These are phyloP conservation scores for Diorhabda sublineata DNA, from an alignment of 1,140 invertebrate genomes.

Conservation along the genomic window DNA sequence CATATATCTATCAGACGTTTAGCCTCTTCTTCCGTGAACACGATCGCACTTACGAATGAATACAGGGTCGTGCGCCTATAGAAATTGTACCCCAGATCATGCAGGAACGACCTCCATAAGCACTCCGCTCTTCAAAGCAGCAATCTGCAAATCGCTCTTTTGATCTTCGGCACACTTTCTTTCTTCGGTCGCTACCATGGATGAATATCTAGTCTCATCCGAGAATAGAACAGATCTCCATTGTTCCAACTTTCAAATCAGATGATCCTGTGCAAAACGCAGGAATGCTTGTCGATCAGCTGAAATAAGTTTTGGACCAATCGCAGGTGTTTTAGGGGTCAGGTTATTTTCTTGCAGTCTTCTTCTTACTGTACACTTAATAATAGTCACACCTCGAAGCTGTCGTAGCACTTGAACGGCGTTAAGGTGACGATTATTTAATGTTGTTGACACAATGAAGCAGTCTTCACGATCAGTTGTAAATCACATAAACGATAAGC, in stretches of 20 bases:
- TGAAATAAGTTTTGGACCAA: conserved; percentile 7
- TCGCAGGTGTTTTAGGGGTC: conserved; percentile 6
- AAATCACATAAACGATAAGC: no score
- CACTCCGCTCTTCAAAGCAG: no score
- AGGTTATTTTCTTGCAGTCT: conserved; percentile 19
- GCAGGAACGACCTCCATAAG: no score
- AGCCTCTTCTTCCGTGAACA: no score
- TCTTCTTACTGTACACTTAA: conserved; percentile 26
- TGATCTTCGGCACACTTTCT: no score
- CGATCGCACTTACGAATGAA: no score
- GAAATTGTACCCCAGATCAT: no score
- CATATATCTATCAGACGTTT: no score
- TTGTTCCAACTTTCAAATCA: not conserved
- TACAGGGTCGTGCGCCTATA: no score
- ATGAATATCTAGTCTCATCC: not conserved
- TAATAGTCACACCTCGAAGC: conserved; percentile 15
- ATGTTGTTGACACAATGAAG: not conserved
- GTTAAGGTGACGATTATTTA: not conserved
- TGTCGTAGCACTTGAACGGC: not conserved
- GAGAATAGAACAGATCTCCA: not conserved
- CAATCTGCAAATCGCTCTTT: no score
- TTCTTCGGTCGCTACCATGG: no score
- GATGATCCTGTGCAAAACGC: not conserved
- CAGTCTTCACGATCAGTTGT: not conserved
- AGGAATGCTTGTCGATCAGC: not conserved